phyloP scores from a whole-genome alignment of 2,888 invertebrate genomes.

The Lochmaea capreae region DNA sequence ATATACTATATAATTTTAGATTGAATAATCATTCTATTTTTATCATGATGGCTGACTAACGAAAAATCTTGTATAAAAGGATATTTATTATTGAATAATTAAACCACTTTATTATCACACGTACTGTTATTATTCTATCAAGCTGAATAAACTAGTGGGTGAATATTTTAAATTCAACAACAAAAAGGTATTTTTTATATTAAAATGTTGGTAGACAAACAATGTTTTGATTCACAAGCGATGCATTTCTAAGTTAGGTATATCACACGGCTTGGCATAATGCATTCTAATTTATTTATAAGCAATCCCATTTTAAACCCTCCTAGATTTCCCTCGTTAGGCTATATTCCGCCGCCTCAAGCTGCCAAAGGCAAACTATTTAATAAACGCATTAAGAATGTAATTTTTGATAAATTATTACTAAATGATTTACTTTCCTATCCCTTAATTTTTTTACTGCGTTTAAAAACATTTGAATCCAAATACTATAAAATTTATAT shows the following conservation, averaged over 20 bases:
- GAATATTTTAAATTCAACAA: no score
- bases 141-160: no score
- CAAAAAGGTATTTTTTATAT: neutral
- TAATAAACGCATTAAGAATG: constrained; percentile 23
- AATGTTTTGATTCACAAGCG: constrained; percentile 11
- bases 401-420: constrained; percentile 15
- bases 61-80: no score
- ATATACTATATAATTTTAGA: no score
- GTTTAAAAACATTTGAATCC: no score
- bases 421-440: neutral
- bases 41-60: no score
- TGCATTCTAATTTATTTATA: constrained; percentile 26
- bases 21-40: no score
- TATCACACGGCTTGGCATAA: neutral
- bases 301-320: constrained; percentile 20
- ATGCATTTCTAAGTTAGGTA: neutral
- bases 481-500: no score
- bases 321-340: constrained; percentile 31
- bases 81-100: no score
- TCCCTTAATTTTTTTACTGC: no score
- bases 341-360: constrained; percentile 9
- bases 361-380: constrained; percentile 17
- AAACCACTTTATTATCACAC: no score
- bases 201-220: neutral
- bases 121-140: no score